Conservation (phyloP, 2,113 vertebrate species). For the Empidonax alnorum region DNA sequence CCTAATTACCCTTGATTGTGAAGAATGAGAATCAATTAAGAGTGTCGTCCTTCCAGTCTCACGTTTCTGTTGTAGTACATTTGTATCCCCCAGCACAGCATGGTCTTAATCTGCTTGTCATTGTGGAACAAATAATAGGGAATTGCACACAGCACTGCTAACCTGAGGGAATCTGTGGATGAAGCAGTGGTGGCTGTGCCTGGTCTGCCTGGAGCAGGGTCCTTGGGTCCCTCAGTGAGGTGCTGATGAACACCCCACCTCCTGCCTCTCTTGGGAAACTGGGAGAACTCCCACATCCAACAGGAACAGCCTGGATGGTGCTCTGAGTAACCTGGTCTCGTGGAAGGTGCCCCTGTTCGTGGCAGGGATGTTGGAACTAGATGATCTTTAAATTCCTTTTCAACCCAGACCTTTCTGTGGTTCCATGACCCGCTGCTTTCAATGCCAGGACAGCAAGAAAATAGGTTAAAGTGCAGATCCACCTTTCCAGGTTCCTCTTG, state of each 20-base stretch:
- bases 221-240: not conserved
- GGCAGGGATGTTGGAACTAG: not conserved
- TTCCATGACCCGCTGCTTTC: not conserved
- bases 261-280: not conserved
- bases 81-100: not conserved
- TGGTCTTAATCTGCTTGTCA: not conserved
- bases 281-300: not conserved
- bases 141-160: not conserved
- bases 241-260: not conserved
- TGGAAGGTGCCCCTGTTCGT: not conserved
- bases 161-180: accelerated
- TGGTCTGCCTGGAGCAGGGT: not conserved
- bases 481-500: not conserved
- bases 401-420: not conserved
- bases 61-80: not conserved
- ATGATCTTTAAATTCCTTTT: not conserved
- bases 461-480: not conserved
- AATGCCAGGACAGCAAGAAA: not conserved
- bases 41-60: not conserved
- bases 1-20: not conserved
- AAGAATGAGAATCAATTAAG: not conserved
- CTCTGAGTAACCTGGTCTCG: not conserved
- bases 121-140: not conserved
- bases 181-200: not conserved
- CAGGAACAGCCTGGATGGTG: not conserved